Percentiles rank a stretch among this genome's conserved stretches.
Evolutionary conservation across 2,888 invertebrate species (phyloP).

Genomic region (Diaphora mendica): DNA sequence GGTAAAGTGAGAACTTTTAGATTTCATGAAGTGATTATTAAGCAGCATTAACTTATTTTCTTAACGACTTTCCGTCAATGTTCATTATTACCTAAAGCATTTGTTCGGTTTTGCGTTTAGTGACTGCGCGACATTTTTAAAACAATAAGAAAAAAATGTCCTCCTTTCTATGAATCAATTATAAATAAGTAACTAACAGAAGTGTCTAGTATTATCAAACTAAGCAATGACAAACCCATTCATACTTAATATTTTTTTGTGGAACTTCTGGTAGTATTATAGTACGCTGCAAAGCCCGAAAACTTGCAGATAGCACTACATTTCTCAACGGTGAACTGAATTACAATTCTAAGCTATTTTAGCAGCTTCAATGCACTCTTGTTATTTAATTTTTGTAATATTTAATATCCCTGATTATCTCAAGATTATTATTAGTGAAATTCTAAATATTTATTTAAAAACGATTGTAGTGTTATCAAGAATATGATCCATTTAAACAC

Average conservation of each 20-base stretch:
- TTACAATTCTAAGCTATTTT: too few relatives aligned
- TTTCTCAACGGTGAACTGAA: too few relatives aligned
- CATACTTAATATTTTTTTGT: too few relatives aligned
- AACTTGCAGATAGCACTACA: too few relatives aligned
- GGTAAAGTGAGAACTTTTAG: not conserved
- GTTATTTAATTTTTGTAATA: too few relatives aligned
- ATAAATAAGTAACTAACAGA: not conserved
- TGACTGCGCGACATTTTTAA: not conserved
- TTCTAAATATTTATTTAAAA: not conserved
- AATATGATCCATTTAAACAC: not conserved
- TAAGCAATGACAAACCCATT: not conserved
- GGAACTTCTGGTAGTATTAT: too few relatives aligned
- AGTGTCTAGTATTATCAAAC: not conserved
- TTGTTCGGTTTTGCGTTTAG: not conserved
- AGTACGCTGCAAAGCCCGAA: too few relatives aligned
- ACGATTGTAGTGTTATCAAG: not conserved
- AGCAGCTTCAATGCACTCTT: not conserved
- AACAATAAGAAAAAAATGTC: not conserved
- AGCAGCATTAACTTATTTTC: not conserved
- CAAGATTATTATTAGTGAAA: not conserved
- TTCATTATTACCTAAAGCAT: not conserved
- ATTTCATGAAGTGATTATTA: not conserved
- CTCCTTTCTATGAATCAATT: not conserved
- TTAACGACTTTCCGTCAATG: not conserved
- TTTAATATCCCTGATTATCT: not conserved